Conservation (phyloP, 2,888 invertebrate genomes). For the Platypus cylindrus region DNA sequence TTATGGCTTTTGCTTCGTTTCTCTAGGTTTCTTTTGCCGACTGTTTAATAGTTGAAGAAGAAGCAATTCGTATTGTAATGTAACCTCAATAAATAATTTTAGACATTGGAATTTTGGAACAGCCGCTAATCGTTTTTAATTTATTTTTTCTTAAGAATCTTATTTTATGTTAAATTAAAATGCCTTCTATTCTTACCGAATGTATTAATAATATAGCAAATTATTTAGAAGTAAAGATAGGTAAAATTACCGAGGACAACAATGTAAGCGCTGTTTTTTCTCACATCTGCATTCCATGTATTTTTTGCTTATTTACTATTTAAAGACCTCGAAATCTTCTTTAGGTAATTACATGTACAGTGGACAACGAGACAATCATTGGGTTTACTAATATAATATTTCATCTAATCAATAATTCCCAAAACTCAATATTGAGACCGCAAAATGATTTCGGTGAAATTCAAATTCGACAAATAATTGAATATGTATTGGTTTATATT, state of each 20-base stretch:
- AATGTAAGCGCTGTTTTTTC: constrained; percentile 8
- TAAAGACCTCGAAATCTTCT: constrained; percentile 4
- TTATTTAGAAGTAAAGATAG: constrained; percentile 6
- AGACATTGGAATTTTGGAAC: no score
- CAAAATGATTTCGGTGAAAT: constrained; percentile 22
- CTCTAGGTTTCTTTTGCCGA: no score
- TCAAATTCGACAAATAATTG: constrained; percentile 31
- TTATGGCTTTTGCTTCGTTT: no score
- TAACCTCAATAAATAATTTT: no score
- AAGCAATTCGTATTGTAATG: no score
- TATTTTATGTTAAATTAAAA: constrained; percentile 1
- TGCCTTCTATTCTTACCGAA: constrained; percentile 5
- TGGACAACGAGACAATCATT: constrained; percentile 20
- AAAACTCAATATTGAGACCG: constrained; percentile 18
- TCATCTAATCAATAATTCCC: constrained; percentile 23
- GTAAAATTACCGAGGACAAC: constrained; percentile 9
- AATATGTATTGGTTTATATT: constrained; percentile 28
- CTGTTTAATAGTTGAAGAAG: no score
- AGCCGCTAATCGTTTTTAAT: no score
- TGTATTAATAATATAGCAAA: constrained; percentile 8
- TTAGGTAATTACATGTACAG: constrained; percentile 21
- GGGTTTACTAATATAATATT: constrained; percentile 28
- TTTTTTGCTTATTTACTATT: no score
- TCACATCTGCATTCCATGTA: background rate
- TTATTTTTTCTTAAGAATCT: no score